These are phyloP conservation scores for Mythimna albipuncta DNA, from an alignment of 2,888 invertebrate species.

Conservation along the genomic window DNA sequence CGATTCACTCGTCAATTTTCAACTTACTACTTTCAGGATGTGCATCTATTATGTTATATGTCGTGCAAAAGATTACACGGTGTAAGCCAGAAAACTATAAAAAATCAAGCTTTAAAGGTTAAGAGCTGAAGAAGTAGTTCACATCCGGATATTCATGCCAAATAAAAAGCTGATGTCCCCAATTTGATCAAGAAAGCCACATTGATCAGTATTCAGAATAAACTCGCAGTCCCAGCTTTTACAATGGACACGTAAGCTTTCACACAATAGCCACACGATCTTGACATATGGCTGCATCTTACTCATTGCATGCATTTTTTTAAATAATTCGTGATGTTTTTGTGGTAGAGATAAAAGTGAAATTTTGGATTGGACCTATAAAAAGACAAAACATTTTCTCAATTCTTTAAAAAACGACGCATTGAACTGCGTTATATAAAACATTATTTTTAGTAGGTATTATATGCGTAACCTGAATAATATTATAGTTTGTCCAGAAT, in stretches of 20 bases:
- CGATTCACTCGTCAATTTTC: no score
- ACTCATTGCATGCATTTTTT: slow-evolving; percentile 12
- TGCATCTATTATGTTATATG: no score
- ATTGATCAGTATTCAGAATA: slow-evolving; percentile 5
- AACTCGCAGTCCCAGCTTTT: not conserved
- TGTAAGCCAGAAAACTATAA: no score
- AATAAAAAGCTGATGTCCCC: not conserved
- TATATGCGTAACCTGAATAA: no score
- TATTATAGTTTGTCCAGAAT: no score
- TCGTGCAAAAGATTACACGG: no score
- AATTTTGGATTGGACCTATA: not conserved
- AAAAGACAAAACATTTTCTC: not conserved
- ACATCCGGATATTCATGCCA: no score
- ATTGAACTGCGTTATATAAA: no score
- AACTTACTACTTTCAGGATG: no score
- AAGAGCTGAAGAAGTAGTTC: not conserved
- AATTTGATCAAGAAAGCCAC: slow-evolving; percentile 15
- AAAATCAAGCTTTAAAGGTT: no score
- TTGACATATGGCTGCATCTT: slow-evolving; percentile 22
- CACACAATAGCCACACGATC: slow-evolving; percentile 22
- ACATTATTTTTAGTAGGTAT: no score
- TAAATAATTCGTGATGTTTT: slow-evolving; percentile 13
- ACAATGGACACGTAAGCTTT: slow-evolving; percentile 9
- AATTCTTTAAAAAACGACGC: not conserved
- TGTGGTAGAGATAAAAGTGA: not conserved